A percentile compares a stretch with the other conserved stretches of the same genome.
These are phyloP conservation scores for Aphrocallistes beatrix DNA, from an alignment of 37 sponge, comb jelly and placozoan genomes.

Conservation along the genomic window DNA sequence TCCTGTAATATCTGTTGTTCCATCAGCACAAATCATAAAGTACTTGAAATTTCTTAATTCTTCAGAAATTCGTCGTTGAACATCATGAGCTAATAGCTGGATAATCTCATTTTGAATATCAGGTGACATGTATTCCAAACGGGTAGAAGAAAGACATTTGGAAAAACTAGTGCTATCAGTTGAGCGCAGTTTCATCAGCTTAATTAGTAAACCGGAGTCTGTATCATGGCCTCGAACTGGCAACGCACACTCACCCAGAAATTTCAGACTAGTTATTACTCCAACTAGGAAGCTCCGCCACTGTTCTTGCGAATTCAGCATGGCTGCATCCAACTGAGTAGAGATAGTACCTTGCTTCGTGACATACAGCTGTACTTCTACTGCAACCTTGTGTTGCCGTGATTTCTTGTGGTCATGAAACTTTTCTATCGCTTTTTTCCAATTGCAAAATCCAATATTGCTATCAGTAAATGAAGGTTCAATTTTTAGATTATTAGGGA, in stretches of 20 bases:
- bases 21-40: slow-evolving; percentile 3
- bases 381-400: not conserved
- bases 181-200: slow-evolving; percentile 17
- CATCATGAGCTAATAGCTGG: slow-evolving; percentile 11
- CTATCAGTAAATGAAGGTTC: not conserved
- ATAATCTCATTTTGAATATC: slow-evolving; percentile 16
- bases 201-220: not conserved
- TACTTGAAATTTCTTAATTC: not conserved
- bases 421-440: no score
- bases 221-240: not conserved
- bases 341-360: not conserved
- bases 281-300: slow-evolving; percentile 15
- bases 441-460: not conserved
- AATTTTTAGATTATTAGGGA: not conserved
- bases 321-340: not conserved
- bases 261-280: no score
- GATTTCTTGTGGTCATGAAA: not conserved
- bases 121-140: slow-evolving; percentile 12
- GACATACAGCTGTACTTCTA: not conserved
- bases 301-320: slow-evolving; percentile 17
- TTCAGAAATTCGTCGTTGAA: slow-evolving; percentile 9
- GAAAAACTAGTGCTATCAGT: not conserved
- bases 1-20: not conserved
- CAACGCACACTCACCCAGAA: not conserved
- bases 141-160: slow-evolving; percentile 1